A percentile compares a stretch with the other conserved stretches of the same genome.
Conservation (phyloP, 2,113 vertebrate species). For the Halichoerus grypus region DNA sequence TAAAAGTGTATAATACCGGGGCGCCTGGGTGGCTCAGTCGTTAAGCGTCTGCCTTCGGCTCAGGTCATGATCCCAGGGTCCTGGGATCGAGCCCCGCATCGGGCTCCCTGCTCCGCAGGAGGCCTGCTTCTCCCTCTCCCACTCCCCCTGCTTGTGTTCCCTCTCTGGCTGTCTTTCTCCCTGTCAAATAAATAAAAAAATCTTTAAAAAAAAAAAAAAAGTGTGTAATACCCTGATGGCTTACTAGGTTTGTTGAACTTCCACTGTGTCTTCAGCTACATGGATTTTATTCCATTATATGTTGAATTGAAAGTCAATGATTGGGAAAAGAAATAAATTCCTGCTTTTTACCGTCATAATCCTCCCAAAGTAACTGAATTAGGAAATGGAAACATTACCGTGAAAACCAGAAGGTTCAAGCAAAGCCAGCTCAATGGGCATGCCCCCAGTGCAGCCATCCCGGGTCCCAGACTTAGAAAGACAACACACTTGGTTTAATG, state of each 20-base stretch:
- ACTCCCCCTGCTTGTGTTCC: no score
- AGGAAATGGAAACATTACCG: neutral
- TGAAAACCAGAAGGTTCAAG: neutral
- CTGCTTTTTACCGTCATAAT: neutral
- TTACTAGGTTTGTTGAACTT: neutral
- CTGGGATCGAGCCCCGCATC: no score
- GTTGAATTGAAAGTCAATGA: neutral
- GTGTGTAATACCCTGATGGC: neutral
- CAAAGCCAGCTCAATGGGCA: neutral
- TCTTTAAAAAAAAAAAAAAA: neutral
- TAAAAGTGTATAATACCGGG: neutral
- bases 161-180: no score
- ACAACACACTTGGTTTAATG: neutral
- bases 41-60: no score
- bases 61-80: no score
- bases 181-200: no score
- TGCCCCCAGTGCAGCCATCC: neutral
- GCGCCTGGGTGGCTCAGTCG: no score
- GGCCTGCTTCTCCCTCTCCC: no score
- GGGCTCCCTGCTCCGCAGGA: no score
- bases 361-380: neutral
- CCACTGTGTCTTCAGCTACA: neutral
- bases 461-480: no score
- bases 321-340: neutral
- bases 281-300: neutral